A percentile compares a stretch with the other conserved stretches of the same genome.
Conservation (phyloP, 2,888 invertebrate species). For the Gryllus longicercus region DNA sequence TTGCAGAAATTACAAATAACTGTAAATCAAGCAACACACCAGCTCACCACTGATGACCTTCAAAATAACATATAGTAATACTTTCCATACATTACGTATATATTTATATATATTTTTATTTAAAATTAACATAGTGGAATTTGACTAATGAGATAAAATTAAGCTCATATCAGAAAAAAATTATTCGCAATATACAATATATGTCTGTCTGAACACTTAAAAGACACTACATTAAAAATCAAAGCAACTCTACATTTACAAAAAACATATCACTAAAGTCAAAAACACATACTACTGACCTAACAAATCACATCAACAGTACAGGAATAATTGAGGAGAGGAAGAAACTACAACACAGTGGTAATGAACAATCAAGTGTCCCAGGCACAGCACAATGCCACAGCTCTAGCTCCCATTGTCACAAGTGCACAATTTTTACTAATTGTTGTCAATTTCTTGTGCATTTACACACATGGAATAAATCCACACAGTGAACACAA, state of each 20-base stretch:
- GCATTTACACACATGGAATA: not conserved
- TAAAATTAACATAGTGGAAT: no score
- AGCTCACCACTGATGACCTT: not conserved
- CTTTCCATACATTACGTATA: not conserved
- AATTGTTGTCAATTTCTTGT: not conserved
- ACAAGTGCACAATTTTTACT: no score
- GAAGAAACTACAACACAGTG: not conserved
- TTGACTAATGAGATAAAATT: no score
- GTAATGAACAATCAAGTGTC: not conserved
- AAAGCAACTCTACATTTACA: no score
- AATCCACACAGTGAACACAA: not conserved
- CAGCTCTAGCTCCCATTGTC: not conserved
- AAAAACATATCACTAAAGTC: not conserved
- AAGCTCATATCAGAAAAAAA: no score
- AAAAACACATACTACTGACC: not conserved
- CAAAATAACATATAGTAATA: not conserved
- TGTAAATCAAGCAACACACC: not conserved
- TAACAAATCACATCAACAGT: not conserved
- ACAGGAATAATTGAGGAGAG: not conserved
- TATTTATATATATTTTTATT: no score
- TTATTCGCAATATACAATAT: no score
- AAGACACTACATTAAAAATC: no score
- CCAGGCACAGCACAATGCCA: not conserved
- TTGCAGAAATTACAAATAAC: not conserved
- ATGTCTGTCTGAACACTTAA: no score